Base-by-base conservation (phyloP, 2,113 vertebrate genomes). In the Condylura cristata region DNA sequence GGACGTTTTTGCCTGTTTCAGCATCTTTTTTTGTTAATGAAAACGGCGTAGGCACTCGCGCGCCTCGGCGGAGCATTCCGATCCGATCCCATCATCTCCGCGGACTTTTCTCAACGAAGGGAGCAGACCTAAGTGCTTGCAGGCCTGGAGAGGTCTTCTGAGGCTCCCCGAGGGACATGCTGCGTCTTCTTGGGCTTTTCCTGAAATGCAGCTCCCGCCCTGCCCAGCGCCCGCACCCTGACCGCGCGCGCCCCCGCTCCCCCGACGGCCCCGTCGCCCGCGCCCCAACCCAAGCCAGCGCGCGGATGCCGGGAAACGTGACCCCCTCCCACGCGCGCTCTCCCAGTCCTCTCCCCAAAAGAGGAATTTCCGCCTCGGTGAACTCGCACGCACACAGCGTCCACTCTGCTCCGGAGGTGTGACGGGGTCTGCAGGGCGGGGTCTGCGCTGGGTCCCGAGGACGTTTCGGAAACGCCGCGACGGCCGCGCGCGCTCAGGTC, bases 21-120 rank as follows among this genome's bases (percentile, higher is more conserved):
- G 72, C 78, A 44, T 88, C 72, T 78, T 93, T 44, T 39, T 14
- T 11, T 8, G 34, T 89, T 92, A 44, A 60, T 48, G 34, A 53
- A 70, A 46, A 51, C 48, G 28, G 26, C 41, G 83, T 60, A 74
- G 56, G 72, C 65, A 41, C 60, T 51, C 61, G 41, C 58, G 44
- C 53, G 74, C 63, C 66, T 53, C 8, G 74, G 85, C 24, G 92
- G 68, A 32, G 70, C 93, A 86, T 96, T 96, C 89, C 89, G 1
- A 68, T 86, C 41, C 34, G 74, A 39, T 86, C 70, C 46, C 3
- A 71, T 89, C 37, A 94, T 78, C 75, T 56, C 8, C 56, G 39
- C 65, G 30, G 41, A 89, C 16, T 70, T 51, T 34, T 30, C 58
- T 86, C 51, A n/a, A 85, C 66, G 5, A 24, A 89, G 92, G 60